Evolutionary conservation across 2,797 vertebrate species (phyloP), one percentile per base, ranked within the genome.

Genomic region (Sphenodon punctatus): DNA sequence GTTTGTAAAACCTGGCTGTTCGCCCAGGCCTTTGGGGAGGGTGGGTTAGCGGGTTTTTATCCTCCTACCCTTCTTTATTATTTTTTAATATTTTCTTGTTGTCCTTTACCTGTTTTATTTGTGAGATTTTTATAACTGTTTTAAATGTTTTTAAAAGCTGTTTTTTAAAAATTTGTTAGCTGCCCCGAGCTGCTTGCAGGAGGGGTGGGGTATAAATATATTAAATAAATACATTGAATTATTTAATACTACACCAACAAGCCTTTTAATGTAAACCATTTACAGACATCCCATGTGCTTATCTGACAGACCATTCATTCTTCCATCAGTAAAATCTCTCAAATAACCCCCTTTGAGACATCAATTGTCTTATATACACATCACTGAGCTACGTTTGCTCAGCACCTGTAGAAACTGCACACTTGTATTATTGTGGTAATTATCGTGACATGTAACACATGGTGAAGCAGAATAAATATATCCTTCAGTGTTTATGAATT

Each of bases 401-500:
- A 67, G 49, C 75, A 64, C 27, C 25, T 69, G 63, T 43, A 88
- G 58, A 84, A 85, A 63, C 25, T 46, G 39, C 4, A 2, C 34
- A 67, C 83, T 75, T 87, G 23, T 81, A 84, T 49, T 82, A 55
- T 84, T 41, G 45, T 55, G 74, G 63, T 79, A 75, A 89, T 89
- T 89, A 76, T 61, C 27, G 30, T 75, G 73, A 65, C 65, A 34
- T 68, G 23, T 82, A 87, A 61, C 41, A 67, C 78, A 85, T 16
- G 64, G 67, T 10, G 13, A 88, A 86, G 68, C 34, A 81, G 82
- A 88, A 87, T 82, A 90, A 92, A 77, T 53, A 27, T 22, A 70
- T 79, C 68, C 39, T 85, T 91, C 69, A 73, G 53, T 16, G n/a
- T 82, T 53, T 89, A 55, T n/a, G 60, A 81, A 77, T 84, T 58